Evolutionary conservation across 2,797 vertebrate genomes (phyloP), one percentile per base, ranked within the genome.

Genomic region (Pangasius krempfi): DNA sequence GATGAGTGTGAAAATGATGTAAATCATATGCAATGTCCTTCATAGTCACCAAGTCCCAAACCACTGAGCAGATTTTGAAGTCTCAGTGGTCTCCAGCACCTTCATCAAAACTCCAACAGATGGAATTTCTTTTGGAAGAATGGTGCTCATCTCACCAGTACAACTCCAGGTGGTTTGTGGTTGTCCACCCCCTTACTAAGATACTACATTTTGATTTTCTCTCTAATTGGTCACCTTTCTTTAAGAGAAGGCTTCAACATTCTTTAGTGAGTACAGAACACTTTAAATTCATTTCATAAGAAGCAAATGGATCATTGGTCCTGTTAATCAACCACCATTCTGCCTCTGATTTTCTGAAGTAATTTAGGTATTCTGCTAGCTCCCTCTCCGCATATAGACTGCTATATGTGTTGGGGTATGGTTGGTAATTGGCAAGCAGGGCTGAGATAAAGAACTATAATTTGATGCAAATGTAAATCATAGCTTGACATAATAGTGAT

Each of bases 261-360:
- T 81, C 76, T n/a, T 82, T n/a, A 82, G 6, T 44, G 80, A 82
- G 22, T 27, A 37, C 6, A 18, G 58, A 82, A 62, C 37, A 81
- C 10, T 81, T 81, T 25, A 58, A 60, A 58, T 81, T 60, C 79
- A 37, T 54, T 10, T 25, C 20, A 25, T 58, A 40, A 58, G 33
- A 40, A 25, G 79, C 33, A 60, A 18, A 80, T 37, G 54, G 30
- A 80, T 58, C 9, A 58, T 80, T 30, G 8, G 18, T 37, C 20
- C 37, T 33, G 30, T 37, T 80, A 80, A 81, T 81, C 54, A 81
- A 40, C 10, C 56, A 56, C 52, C 76, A 54, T 80, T 81, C 54
- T 58, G 79, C 33, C 54, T 81, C 54, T 40, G 79, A 60, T 40
- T 40, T 81, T 60, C 18, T 25, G 30, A 54, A 9, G 75, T 78